Conservation (phyloP, 1,140 invertebrate genomes). For the Drosophila asahinai region DNA sequence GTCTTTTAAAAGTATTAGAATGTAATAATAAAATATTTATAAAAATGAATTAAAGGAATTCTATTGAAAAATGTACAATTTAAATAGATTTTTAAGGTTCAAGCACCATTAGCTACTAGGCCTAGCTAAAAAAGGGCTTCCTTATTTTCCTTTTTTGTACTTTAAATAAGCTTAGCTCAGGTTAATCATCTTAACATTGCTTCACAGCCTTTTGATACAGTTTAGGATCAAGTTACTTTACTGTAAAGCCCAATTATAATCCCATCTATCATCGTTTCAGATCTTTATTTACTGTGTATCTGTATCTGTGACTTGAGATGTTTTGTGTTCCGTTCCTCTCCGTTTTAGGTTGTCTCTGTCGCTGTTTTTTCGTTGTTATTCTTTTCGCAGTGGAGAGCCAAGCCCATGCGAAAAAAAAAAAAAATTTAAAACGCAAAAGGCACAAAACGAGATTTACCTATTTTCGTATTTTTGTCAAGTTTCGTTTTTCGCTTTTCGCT, state of each 20-base stretch:
- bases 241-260: neutral
- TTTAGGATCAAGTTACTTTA: neutral
- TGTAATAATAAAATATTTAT: too few relatives aligned
- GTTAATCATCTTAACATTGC: neutral
- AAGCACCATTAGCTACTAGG: too few relatives aligned
- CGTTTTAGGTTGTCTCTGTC: conserved; percentile 33
- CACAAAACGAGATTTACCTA: conserved; percentile 75
- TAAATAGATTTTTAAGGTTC: too few relatives aligned
- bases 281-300: conserved; percentile 48
- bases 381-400: conserved; percentile 46
- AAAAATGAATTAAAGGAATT: too few relatives aligned
- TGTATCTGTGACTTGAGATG: conserved; percentile 18
- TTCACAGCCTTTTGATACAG: neutral
- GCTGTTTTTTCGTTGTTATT: conserved; percentile 18
- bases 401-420: conserved; percentile 49
- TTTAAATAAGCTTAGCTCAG: neutral
- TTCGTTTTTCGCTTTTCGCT: conserved; percentile 41
- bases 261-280: neutral
- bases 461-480: conserved; percentile 63
- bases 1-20: too few relatives aligned
- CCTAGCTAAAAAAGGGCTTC: neutral
- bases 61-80: too few relatives aligned
- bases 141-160: neutral
- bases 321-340: conserved; percentile 19
- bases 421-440: conserved; percentile 68